Conservation (phyloP, 2,888 invertebrate species). For the Drosophila yooni region DNA sequence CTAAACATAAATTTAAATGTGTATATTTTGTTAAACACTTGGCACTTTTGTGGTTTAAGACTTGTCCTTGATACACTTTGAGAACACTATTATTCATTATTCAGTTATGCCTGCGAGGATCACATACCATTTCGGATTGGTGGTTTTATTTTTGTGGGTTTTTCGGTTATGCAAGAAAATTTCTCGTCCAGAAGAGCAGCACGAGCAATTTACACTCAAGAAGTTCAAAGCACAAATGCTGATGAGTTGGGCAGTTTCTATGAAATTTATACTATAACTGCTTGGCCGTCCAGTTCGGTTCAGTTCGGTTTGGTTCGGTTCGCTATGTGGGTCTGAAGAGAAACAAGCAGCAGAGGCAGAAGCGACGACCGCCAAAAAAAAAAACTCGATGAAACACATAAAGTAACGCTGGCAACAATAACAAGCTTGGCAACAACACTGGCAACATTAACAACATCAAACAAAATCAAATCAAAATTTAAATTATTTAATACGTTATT, state of each 20-base stretch:
- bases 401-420: slow-evolving; percentile 59
- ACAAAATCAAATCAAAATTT: slow-evolving; percentile 71
- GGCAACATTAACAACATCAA: slow-evolving; percentile 60
- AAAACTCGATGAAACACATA: slow-evolving; percentile 72
- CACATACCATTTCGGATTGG: slow-evolving; percentile 58
- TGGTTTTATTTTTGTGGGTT: slow-evolving; percentile 1
- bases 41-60: slow-evolving; percentile 2
- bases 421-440: slow-evolving; percentile 43
- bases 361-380: slow-evolving; percentile 75
- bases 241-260: slow-evolving; percentile 82
- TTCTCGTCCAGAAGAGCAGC: slow-evolving; percentile 70
- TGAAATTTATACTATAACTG: slow-evolving; percentile 84
- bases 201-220: slow-evolving; percentile 80
- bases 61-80: slow-evolving; percentile 32
- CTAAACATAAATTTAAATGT: neutral
- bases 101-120: slow-evolving; percentile 42
- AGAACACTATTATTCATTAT: slow-evolving; percentile 5
- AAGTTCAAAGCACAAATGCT: slow-evolving; percentile 85
- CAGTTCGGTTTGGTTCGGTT: slow-evolving; percentile 61
- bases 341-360: slow-evolving; percentile 56
- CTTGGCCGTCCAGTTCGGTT: slow-evolving; percentile 56
- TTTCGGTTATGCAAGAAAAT: slow-evolving; percentile 57
- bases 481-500: slow-evolving; percentile 69
- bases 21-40: slow-evolving; percentile 15
- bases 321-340: slow-evolving; percentile 69